Evolutionary conservation across 2,888 invertebrate genomes (phyloP).

Genomic region (Drosophila setosimentum): DNA sequence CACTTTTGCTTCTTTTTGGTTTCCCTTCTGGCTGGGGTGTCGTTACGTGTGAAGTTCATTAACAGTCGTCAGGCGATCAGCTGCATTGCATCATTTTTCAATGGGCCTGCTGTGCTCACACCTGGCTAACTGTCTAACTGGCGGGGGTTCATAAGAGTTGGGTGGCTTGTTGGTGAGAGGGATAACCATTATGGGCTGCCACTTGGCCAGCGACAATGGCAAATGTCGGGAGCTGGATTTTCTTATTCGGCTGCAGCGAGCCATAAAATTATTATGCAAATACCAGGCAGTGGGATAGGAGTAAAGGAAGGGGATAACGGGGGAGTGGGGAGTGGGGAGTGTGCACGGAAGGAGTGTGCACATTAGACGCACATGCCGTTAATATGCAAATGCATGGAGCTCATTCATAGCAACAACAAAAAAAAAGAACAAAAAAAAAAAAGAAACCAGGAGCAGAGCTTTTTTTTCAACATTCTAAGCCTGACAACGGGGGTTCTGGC

Average conservation of each 20-base stretch:
- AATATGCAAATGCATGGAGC: conserved; percentile 74
- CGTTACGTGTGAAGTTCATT: conserved; percentile 63
- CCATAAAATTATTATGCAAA: conserved; percentile 80
- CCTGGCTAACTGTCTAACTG: conserved; percentile 11
- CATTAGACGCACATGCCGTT: conserved; percentile 79
- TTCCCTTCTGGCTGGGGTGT: conserved; percentile 1
- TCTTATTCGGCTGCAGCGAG: conserved; percentile 76
- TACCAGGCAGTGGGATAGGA: conserved; percentile 25
- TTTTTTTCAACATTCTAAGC: conserved; percentile 30
- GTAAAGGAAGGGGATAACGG: too few relatives aligned
- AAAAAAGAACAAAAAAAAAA: background rate
- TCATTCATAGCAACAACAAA: conserved; percentile 52
- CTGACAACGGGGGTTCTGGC: conserved; percentile 49
- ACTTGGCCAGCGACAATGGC: conserved; percentile 65
- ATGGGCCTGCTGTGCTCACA: conserved; percentile 42
- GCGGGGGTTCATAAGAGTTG: background rate
- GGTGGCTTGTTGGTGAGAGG: background rate
- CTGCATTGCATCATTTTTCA: conserved; percentile 61
- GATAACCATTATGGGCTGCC: conserved; percentile 58
- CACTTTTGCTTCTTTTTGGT: background rate
- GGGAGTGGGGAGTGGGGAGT: background rate
- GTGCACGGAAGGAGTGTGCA: conserved; percentile 51
- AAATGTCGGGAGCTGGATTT: conserved; percentile 56
- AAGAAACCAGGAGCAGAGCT: conserved; percentile 7
- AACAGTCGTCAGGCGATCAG: conserved; percentile 62